Evolutionary conservation across 2,113 vertebrate species (phyloP).

Genomic region (Nothobranchius furzeri): DNA sequence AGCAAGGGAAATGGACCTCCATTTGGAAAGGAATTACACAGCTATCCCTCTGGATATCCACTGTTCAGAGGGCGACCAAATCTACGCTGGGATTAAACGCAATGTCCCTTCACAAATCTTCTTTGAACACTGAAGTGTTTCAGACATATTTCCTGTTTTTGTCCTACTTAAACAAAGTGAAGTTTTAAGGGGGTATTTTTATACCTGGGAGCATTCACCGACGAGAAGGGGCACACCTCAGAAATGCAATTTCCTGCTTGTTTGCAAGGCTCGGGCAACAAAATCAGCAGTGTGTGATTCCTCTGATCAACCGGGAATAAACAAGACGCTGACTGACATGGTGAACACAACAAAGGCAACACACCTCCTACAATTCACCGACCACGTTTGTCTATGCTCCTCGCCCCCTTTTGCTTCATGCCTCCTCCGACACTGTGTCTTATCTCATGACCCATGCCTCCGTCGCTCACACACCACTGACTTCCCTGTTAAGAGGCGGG

Average conservation of each 20-base stretch:
- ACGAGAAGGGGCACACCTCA: slow-evolving; percentile 8
- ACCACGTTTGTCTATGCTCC: slow-evolving; percentile 6
- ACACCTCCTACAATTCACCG: slow-evolving; percentile 14
- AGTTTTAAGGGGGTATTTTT: slow-evolving; percentile 9
- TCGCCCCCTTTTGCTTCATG: slow-evolving; percentile 9
- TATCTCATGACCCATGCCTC: slow-evolving; percentile 64
- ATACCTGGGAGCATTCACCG: slow-evolving; percentile 21
- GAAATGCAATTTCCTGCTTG: slow-evolving; percentile 25
- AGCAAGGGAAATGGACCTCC: slow-evolving; percentile 29
- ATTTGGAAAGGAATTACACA: slow-evolving; percentile 46
- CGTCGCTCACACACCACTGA: slow-evolving; percentile 44
- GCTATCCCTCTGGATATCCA: slow-evolving; percentile 46
- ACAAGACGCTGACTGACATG: slow-evolving; percentile 15
- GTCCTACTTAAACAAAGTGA: neutral
- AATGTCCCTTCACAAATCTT: slow-evolving; percentile 65
- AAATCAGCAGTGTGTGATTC: slow-evolving; percentile 5
- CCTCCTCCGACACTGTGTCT: slow-evolving; percentile 42
- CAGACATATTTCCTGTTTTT: slow-evolving; percentile 14
- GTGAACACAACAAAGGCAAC: slow-evolving; percentile 1
- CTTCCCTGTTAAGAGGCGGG: slow-evolving; percentile 50
- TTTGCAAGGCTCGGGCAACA: neutral
- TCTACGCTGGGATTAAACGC: slow-evolving; percentile 53
- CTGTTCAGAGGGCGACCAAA: slow-evolving; percentile 32
- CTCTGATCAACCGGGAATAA: slow-evolving; percentile 34
- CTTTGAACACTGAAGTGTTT: slow-evolving; percentile 19